Percentiles rank a stretch among this genome's conserved stretches.
These are phyloP conservation scores for Gambusia yucatana DNA, from an alignment of 2,797 vertebrate genomes.

Conservation along the genomic window DNA sequence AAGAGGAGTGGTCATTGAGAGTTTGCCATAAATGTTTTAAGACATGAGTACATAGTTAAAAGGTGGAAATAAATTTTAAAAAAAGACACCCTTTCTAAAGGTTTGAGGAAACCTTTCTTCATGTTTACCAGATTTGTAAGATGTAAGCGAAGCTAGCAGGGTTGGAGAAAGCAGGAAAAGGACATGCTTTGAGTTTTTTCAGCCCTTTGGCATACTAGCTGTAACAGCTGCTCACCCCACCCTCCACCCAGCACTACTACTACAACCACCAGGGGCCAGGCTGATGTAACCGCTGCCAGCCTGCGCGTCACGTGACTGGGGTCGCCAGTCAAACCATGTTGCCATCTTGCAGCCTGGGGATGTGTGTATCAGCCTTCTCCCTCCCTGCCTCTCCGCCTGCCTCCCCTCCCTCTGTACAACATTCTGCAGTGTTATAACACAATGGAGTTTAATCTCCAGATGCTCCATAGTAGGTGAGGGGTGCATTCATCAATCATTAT, in stretches of 20 bases:
- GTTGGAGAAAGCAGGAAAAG: slow-evolving; percentile 22
- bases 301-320: slow-evolving; percentile 61
- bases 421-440: slow-evolving; percentile 31
- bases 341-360: slow-evolving; percentile 57
- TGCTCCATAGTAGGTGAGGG: slow-evolving; percentile 44
- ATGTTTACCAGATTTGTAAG: neutral
- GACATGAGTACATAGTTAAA: neutral
- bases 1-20: neutral
- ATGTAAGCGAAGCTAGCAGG: slow-evolving; percentile 15
- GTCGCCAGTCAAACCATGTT: slow-evolving; percentile 64
- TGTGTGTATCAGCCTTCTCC: slow-evolving; percentile 47
- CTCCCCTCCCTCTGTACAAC: neutral
- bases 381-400: slow-evolving; percentile 13
- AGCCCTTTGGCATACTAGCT: slow-evolving; percentile 66
- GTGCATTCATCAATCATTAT: slow-evolving; percentile 47
- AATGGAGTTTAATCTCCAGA: slow-evolving; percentile 50
- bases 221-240: slow-evolving; percentile 70
- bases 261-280: slow-evolving; percentile 57
- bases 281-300: slow-evolving; percentile 70
- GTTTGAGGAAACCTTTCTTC: neutral
- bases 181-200: slow-evolving; percentile 28
- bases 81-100: neutral
- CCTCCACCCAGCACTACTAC: slow-evolving; percentile 53
- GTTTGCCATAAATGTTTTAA: neutral
- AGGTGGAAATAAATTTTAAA: neutral